Evolutionary conservation across 2,888 invertebrate genomes (phyloP).

Genomic region (Ligdia adustata): DNA sequence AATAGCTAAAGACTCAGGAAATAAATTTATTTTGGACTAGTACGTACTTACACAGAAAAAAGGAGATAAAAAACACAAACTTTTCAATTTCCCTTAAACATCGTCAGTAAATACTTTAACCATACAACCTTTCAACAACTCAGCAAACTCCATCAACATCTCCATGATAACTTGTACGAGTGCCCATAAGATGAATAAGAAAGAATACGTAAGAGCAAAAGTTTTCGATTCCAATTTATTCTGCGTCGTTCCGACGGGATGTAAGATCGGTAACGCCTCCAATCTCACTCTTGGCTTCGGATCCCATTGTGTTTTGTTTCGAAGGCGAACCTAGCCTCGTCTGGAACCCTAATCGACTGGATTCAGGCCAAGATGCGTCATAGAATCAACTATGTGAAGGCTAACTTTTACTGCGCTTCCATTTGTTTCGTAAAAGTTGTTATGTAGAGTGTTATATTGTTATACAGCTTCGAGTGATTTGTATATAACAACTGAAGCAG

Average conservation of each 20-base stretch:
- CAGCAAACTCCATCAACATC: conserved; percentile 1
- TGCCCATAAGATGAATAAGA: conserved; percentile 6
- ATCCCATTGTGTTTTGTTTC: conserved; percentile 41
- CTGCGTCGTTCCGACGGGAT: conserved; percentile 9
- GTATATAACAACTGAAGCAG: too few relatives aligned
- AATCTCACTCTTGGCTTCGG: conserved; percentile 37
- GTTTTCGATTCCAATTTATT: conserved; percentile 18
- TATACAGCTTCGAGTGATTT: too few relatives aligned
- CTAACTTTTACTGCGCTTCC: conserved; percentile 14
- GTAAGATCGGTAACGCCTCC: conserved; percentile 12
- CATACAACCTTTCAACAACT: background rate
- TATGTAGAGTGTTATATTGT: too few relatives aligned
- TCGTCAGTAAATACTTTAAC: too few relatives aligned
- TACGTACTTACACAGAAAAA: too few relatives aligned
- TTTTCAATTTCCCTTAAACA: too few relatives aligned
- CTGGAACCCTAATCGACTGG: conserved; percentile 48
- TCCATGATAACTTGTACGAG: background rate
- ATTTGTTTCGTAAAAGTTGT: conserved; percentile 23
- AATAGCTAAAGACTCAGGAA: too few relatives aligned
- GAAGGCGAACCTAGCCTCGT: conserved; percentile 55
- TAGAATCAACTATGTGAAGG: conserved; percentile 15
- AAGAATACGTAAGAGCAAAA: conserved; percentile 14
- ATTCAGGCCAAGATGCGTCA: conserved; percentile 57
- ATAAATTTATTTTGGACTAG: too few relatives aligned
- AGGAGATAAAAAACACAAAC: too few relatives aligned